These are phyloP conservation scores for Lagopus muta DNA, from an alignment of 2,113 vertebrate species.

Conservation along the genomic window DNA sequence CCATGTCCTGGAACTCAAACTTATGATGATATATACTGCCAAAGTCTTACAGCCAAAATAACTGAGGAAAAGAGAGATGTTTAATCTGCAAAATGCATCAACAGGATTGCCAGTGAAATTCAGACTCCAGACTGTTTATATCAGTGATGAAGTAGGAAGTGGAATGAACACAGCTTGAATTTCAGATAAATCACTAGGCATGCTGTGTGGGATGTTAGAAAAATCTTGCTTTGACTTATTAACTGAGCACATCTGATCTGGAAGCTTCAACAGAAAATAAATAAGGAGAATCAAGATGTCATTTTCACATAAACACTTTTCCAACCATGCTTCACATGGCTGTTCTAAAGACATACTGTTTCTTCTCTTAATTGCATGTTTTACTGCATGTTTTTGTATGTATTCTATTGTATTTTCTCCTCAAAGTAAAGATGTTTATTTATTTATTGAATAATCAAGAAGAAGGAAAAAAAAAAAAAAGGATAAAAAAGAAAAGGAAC, in stretches of 20 bases:
- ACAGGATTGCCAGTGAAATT: neutral
- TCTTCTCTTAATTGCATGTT: neutral
- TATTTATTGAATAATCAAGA: neutral
- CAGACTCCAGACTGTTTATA: neutral
- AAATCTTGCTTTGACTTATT: constrained; percentile 18
- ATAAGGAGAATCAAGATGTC: neutral
- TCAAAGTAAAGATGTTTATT: neutral
- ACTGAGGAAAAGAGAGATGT: neutral
- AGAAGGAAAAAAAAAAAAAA: neutral
- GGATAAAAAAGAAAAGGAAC: neutral
- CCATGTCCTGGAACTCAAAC: neutral
- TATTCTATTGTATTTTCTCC: neutral
- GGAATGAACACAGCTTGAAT: constrained; percentile 26
- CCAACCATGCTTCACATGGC: neutral
- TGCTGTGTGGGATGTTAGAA: neutral
- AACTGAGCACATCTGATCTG: neutral
- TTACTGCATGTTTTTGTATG: neutral
- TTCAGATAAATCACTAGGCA: constrained; percentile 13
- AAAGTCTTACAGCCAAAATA: neutral
- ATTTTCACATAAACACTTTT: neutral
- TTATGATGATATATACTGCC: neutral
- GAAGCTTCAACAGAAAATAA: neutral
- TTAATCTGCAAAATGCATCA: neutral
- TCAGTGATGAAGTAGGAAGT: neutral
- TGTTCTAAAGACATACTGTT: neutral